A percentile compares a stretch with the other conserved stretches of the same genome.
Conservation (phyloP, 1,140 invertebrate genomes). For the Venustaconcha ellipsiformis region DNA sequence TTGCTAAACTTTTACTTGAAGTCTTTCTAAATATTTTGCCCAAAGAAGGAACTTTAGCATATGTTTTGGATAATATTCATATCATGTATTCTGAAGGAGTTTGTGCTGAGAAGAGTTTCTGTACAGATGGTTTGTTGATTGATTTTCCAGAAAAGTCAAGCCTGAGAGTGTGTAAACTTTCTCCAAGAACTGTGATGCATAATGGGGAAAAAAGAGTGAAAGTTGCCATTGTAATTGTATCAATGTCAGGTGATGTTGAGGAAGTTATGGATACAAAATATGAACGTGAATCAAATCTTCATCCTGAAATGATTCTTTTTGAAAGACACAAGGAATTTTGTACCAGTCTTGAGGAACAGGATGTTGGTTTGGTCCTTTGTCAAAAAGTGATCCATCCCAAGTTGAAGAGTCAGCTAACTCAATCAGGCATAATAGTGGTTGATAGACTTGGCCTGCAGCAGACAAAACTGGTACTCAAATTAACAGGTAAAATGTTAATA, state of each 20-base stretch:
- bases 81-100: conserved; percentile 17
- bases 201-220: conserved; percentile 10
- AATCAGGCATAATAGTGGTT: conserved; percentile 84
- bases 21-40: conserved; percentile 40
- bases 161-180: conserved; percentile 10
- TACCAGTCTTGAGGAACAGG: conserved; percentile 21
- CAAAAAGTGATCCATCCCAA: conserved; percentile 53
- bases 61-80: conserved; percentile 31
- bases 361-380: conserved; percentile 45
- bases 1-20: conserved; percentile 37
- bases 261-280: conserved; percentile 31
- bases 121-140: conserved; percentile 33
- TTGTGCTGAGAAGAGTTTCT: conserved; percentile 20
- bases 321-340: conserved; percentile 27
- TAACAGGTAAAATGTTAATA: conserved; percentile 34
- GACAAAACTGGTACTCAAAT: conserved; percentile 31
- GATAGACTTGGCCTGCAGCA: conserved; percentile 62
- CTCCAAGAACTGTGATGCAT: background rate
- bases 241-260: conserved; percentile 49
- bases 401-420: conserved; percentile 60
- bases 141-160: conserved; percentile 32
- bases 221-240: conserved; percentile 40
- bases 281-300: conserved; percentile 1
- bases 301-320: background rate
- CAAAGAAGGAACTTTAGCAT: background rate